Percentiles rank a stretch among this genome's conserved stretches.
phyloP scores from a whole-genome alignment of 1,140 invertebrate species.

The Wasmannia auropunctata region DNA sequence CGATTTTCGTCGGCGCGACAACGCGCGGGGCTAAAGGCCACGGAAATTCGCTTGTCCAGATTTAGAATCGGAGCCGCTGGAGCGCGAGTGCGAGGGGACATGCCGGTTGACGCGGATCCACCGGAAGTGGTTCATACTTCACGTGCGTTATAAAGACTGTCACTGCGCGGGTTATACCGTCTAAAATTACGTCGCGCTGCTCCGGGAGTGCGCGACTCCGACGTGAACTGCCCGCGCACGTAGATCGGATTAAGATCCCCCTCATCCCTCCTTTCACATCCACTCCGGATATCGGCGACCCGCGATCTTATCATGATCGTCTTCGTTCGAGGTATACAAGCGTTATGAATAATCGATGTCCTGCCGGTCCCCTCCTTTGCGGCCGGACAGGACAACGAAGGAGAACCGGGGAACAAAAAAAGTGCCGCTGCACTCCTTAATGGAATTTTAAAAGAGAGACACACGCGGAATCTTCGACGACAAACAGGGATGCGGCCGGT shows the following conservation, averaged over 20 bases:
- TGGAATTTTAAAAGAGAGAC: constrained; percentile 74
- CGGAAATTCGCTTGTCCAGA: constrained; percentile 72
- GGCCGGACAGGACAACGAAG: constrained; percentile 58
- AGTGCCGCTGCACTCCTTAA: constrained; percentile 66
- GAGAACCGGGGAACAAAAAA: constrained; percentile 47
- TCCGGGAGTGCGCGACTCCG: constrained; percentile 58
- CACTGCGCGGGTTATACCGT: constrained; percentile 73
- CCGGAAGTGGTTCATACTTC: constrained; percentile 76
- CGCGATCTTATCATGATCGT: not conserved
- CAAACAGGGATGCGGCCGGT: constrained; percentile 43
- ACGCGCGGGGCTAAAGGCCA: constrained; percentile 70
- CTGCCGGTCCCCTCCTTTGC: constrained; percentile 14
- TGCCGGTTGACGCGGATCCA: constrained; percentile 73
- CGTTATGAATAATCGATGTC: constrained; percentile 37
- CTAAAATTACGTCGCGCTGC: constrained; percentile 72
- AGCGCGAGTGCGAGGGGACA: constrained; percentile 73
- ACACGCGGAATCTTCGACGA: constrained; percentile 52
- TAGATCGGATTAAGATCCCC: constrained; percentile 8
- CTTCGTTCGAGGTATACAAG: not conserved
- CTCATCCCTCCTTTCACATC: no score
- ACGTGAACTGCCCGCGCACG: constrained; percentile 34
- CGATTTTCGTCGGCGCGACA: constrained; percentile 28
- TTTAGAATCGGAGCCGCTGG: constrained; percentile 75
- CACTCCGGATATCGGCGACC: not conserved
- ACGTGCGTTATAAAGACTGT: constrained; percentile 76